Base-by-base conservation (phyloP, 2,888 invertebrate genomes). In the Doris montereyensis region DNA sequence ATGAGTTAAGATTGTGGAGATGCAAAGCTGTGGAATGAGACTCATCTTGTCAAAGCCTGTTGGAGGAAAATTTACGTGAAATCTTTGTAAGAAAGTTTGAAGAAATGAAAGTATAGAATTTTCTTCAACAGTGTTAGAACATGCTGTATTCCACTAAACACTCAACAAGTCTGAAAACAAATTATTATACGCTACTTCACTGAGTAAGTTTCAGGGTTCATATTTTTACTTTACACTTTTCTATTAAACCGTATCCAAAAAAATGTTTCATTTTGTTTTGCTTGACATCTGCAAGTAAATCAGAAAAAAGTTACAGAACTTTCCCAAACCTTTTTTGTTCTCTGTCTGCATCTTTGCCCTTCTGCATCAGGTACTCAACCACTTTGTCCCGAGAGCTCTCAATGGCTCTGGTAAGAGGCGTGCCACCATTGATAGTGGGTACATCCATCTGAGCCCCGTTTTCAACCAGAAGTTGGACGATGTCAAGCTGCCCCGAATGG, bases 331-430 rank as follows among this genome's bases (percentile, higher is more conserved):
- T 85, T 90, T 90, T 81, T 86, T 88, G 78, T 90, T 91, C 83
- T 91, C 91, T 10, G 88, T 87, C 81, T 89, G 88, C 34, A 91
- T 81, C 82, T 87, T 90, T 35, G 89, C 90, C 13, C 91, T 91
- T 87, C n/a, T 86, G 84, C 17, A 92, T 87, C 5, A 92, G 85
- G 76, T 81, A 89, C 77, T 90, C 86, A 1, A 92, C 91, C 1
- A 91, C 87, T 13, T 86, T 82, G 10, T 90, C 87, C 68, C 87
- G 85, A 1, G 90, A 91, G 78, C 90, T 89, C 83, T 91, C 91
- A 32, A 91, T 90, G 62, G 91, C 91, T 52, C 91, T 83, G 70
- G 89, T 90, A 34, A 92, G 84, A 2, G 92, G 91, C 17, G 91
- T 91, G 32, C 90, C 91, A 35, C 90, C 90, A 81, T 89, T 91